Percentiles rank a stretch among this genome's conserved stretches.
phyloP scores from a whole-genome alignment of 2,113 vertebrate genomes.

The Taxidea taxus region DNA sequence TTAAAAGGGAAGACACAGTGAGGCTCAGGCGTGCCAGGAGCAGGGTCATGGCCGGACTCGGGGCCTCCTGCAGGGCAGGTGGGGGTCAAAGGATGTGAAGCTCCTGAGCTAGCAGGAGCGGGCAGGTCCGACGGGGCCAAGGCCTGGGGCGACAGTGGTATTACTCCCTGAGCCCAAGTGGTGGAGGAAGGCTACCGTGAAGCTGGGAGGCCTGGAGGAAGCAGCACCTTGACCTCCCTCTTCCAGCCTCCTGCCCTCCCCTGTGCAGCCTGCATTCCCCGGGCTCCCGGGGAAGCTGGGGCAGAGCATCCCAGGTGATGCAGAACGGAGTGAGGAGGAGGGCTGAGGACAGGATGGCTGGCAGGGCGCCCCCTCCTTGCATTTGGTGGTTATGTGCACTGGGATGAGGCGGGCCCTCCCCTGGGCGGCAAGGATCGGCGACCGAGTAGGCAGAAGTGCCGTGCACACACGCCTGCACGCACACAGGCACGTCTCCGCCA shows the following conservation, averaged over 20 bases:
- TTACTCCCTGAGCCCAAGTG: background rate
- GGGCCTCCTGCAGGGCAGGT: background rate
- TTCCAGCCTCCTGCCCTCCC: background rate
- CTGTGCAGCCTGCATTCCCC: background rate
- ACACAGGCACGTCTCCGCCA: fast-evolving
- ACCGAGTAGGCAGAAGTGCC: fast-evolving
- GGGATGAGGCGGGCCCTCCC: background rate
- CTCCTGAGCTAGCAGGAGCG: fast-evolving
- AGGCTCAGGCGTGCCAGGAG: background rate
- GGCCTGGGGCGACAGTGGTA: background rate
- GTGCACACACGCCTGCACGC: fast-evolving
- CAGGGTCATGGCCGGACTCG: background rate
- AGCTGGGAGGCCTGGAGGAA: fast-evolving
- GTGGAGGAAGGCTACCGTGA: background rate
- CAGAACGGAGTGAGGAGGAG: background rate
- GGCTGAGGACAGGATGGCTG: fast-evolving
- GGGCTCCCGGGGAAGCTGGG: background rate
- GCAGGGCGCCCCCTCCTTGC: background rate
- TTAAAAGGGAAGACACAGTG: fast-evolving
- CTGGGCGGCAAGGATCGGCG: too few species aligned
- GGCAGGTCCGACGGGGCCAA: fast-evolving
- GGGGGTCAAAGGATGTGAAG: too few species aligned
- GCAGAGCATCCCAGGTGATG: background rate
- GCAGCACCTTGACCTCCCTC: background rate
- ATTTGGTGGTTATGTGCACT: fast-evolving